Conservation (phyloP, 2,113 vertebrate genomes). For the Drymodes brunneopygia region DNA sequence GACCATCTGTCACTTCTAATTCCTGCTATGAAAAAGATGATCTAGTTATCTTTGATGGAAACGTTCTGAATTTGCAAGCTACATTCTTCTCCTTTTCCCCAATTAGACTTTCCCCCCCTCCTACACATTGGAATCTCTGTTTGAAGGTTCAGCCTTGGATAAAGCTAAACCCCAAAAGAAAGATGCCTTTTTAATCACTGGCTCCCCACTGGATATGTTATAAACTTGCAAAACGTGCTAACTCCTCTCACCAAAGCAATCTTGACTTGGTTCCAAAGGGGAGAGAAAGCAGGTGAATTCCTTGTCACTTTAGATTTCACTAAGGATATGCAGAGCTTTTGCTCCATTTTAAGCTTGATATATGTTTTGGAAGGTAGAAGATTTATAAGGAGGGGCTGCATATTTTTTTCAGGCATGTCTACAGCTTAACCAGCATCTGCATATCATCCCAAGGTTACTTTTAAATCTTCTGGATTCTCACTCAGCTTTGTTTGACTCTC, state of each 20-base stretch:
- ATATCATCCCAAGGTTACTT: neutral
- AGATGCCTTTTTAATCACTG: neutral
- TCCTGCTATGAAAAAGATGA: constrained; percentile 40
- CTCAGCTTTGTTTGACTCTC: neutral
- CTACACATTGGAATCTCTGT: neutral
- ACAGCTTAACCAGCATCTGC: neutral
- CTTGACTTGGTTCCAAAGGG: neutral
- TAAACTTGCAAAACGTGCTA: neutral
- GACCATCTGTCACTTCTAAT: constrained; percentile 52
- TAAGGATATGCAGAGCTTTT: neutral
- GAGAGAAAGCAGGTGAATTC: neutral
- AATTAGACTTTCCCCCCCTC: neutral
- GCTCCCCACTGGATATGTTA: neutral
- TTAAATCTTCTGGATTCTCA: neutral
- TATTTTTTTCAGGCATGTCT: neutral
- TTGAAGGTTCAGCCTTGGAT: neutral
- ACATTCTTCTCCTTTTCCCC: neutral
- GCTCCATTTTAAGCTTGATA: neutral
- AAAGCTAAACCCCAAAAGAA: neutral
- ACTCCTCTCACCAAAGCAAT: neutral
- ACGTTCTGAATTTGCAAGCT: constrained; percentile 15
- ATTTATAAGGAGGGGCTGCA: neutral
- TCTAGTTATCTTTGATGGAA: constrained; percentile 31
- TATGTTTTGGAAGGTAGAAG: neutral
- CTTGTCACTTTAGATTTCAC: neutral